phyloP scores from a whole-genome alignment of 2,888 invertebrate genomes.

The Sympetrum striolatum region DNA sequence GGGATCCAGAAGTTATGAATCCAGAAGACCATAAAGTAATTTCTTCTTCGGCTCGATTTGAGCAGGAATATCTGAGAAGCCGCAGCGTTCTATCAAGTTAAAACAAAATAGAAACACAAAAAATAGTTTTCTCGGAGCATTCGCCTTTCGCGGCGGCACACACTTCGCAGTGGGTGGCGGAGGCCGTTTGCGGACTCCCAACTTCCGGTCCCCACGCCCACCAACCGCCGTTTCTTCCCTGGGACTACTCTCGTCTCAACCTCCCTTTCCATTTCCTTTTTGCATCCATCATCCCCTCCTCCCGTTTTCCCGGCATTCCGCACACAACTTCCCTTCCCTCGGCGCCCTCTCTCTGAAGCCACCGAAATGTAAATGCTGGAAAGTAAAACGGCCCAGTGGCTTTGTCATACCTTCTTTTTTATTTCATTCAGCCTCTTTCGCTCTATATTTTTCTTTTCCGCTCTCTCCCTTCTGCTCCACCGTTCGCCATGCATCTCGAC shows the following conservation, averaged over 20 bases:
- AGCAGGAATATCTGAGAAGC: neutral
- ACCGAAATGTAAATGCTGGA: slow-evolving; percentile 37
- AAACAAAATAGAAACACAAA: neutral
- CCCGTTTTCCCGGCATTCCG: neutral
- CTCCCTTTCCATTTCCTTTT: slow-evolving; percentile 29
- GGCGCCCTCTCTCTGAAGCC: slow-evolving; percentile 18
- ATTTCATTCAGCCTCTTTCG: slow-evolving; percentile 12
- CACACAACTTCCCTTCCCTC: neutral
- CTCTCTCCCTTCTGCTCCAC: neutral
- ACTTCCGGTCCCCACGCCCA: slow-evolving; percentile 21
- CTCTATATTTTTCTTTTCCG: neutral
- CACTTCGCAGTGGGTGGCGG: neutral
- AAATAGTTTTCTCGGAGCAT: neutral
- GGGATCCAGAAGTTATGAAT: no score
- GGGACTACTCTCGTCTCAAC: slow-evolving; percentile 1
- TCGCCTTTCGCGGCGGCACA: neutral
- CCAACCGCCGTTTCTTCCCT: slow-evolving; percentile 28
- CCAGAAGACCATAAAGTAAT: no score
- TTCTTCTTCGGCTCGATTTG: neutral
- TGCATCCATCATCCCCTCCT: slow-evolving; percentile 9
- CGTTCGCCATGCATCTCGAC: neutral
- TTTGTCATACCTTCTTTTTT: slow-evolving; percentile 41
- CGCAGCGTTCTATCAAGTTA: neutral
- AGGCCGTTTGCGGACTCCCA: slow-evolving; percentile 15
- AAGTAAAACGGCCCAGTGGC: slow-evolving; percentile 40